phyloP scores from a whole-genome alignment of 2,797 vertebrate genomes.

The Hoplostethus atlanticus region DNA sequence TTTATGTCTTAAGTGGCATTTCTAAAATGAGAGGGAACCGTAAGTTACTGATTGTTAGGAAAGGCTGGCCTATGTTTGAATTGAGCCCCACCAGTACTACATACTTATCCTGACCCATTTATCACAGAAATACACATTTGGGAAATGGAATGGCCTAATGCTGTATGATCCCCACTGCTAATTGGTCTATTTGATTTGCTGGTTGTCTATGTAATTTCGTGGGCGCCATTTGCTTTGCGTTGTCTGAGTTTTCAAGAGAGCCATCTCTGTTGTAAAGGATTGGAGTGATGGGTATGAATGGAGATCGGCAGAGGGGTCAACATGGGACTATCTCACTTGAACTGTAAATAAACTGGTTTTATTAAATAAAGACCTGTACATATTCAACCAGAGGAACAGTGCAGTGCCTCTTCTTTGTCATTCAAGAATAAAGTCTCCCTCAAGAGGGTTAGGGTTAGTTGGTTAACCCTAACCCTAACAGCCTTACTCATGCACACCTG shows the following conservation, averaged over 20 bases:
- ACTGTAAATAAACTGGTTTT: constrained; percentile 89
- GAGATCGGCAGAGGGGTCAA: constrained; percentile 56
- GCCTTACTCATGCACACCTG: no score
- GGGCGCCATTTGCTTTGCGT: constrained; percentile 13
- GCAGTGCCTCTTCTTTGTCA: not conserved
- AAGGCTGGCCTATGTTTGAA: constrained; percentile 19
- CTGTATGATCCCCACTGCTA: constrained; percentile 1
- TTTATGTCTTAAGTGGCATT: not conserved
- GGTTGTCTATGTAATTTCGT: constrained; percentile 1
- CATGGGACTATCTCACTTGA: constrained; percentile 85
- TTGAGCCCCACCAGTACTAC: constrained; percentile 24
- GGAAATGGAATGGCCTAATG: not conserved
- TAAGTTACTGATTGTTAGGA: not conserved
- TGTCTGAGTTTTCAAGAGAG: constrained; percentile 47
- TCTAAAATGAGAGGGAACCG: not conserved
- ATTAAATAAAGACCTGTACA: constrained; percentile 91
- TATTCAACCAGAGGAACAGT: constrained; percentile 27
- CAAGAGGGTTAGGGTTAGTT: no score
- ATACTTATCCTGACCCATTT: not conserved
- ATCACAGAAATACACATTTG: not conserved
- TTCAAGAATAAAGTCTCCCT: not conserved
- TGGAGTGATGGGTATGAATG: constrained; percentile 29
- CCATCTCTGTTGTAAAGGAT: constrained; percentile 68
- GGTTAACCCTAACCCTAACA: no score
- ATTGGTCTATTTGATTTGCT: constrained; percentile 29